A percentile compares a stretch with the other conserved stretches of the same genome.
phyloP scores from a whole-genome alignment of 2,113 vertebrate species.

The Ochotona curzoniae region DNA sequence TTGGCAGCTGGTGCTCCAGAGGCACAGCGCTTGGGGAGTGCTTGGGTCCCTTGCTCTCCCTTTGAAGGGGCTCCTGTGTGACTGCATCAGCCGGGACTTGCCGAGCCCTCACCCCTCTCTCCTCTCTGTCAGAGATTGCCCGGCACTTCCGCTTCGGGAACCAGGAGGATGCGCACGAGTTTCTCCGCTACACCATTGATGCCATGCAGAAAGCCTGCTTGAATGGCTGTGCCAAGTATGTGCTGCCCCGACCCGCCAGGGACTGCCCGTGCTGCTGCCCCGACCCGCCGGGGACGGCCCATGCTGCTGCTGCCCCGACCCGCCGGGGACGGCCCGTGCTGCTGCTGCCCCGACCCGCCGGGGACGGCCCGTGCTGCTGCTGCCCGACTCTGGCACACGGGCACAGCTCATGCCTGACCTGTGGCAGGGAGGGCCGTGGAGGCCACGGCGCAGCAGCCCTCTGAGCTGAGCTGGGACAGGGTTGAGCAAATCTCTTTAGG shows the following conservation, averaged over 20 bases:
- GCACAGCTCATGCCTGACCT: neutral
- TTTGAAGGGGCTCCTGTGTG: no score
- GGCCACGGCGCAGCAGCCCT: neutral
- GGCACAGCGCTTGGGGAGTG: no score
- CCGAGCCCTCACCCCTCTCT: neutral
- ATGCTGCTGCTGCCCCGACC: neutral
- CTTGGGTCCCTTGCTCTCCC: no score
- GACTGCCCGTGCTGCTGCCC: neutral
- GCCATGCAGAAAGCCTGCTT: constrained; percentile 99
- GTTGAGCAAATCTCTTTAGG: fast-evolving
- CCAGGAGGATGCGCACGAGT: constrained; percentile 98
- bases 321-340: fast-evolving
- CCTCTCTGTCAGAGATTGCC: constrained; percentile 91
- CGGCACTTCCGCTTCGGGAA: constrained; percentile 94
- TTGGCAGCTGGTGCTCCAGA: no score
- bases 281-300: fast-evolving
- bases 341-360: neutral
- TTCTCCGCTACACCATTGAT: constrained; percentile 95
- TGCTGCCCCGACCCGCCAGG: neutral
- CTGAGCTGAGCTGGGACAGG: fast-evolving
- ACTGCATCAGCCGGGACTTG: no score
- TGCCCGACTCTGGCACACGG: no score
- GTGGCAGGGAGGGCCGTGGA: fast-evolving
- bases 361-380: neutral
- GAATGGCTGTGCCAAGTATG: constrained; percentile 93